Evolutionary conservation across 2,797 vertebrate species (phyloP), one percentile per base, ranked within the genome.

Genomic region (Columba guinea): DNA sequence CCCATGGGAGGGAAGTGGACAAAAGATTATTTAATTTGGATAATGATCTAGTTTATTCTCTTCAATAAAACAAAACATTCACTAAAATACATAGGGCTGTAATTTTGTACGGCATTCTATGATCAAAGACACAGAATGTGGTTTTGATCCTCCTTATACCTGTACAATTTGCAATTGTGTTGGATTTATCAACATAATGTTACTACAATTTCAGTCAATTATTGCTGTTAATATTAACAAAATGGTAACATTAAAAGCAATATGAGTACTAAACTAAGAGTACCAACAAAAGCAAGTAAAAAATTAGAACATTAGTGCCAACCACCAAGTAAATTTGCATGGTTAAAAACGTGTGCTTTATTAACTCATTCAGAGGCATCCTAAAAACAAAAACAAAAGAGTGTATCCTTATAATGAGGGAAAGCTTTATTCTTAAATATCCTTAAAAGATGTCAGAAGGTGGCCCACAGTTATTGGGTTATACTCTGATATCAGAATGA

Each of bases 51-150:
- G 32, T 71, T 89, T 78, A 44, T 68, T 53, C 58, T 75, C 32
- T 75, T 74, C 20, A 27, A 63, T 49, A 83, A 83, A 94, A 58
- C 19, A 73, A 86, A 90, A 30, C 14, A 59, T 30, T 73, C 63
- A 58, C 28, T 58, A 65, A 76, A 82, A 87, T 35, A 73, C 1
- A 0, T 10, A 79, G 46, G 56, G 34, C 44, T 78, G 22, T 63
- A 87, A 68, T 73, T 68, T 48, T 58, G 65, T 18, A 37, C 13
- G 17, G 22, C 37, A 49, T 59, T 83, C 39, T 41, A 53, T 53
- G 64, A 90, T 63, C 44, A 44, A 69, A 2, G 7, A 58, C 52
- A 73, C 21, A 48, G 55, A 10, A 64, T 30, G 15, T 23, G 63
- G 67, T 53, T 74, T 68, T 68, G 65, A 35, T 73, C 16, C 13